A percentile compares a stretch with the other conserved stretches of the same genome.
These are phyloP conservation scores for Cecidostiba fungosa DNA, from an alignment of 2,888 invertebrate genomes.

Conservation along the genomic window DNA sequence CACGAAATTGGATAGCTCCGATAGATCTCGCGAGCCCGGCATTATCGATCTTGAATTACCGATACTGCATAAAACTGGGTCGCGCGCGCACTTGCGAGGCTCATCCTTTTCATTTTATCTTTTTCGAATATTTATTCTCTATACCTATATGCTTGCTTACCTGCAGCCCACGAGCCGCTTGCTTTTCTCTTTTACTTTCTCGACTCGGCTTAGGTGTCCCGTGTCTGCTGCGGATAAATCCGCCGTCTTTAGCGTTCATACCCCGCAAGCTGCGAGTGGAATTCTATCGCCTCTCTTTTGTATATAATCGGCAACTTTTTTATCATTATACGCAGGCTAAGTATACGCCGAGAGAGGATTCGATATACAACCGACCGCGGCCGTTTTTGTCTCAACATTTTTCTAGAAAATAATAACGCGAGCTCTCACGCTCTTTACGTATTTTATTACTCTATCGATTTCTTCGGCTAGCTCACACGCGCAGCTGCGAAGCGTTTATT, in stretches of 20 bases:
- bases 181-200: constrained; percentile 35
- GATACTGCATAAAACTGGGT: constrained; percentile 75
- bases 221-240: background rate
- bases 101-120: constrained; percentile 55
- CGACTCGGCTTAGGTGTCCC: constrained; percentile 1
- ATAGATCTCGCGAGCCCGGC: constrained; percentile 72
- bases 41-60: constrained; percentile 80
- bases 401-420: background rate
- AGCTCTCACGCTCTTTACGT: constrained; percentile 4
- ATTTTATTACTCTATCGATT: constrained; percentile 40
- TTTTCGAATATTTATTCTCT: constrained; percentile 49
- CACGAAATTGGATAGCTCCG: constrained; percentile 74
- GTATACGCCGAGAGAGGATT: background rate
- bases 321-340: background rate
- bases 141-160: background rate
- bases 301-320: constrained; percentile 10
- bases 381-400: background rate
- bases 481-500: constrained; percentile 26
- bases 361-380: background rate
- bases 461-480: constrained; percentile 16
- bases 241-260: background rate
- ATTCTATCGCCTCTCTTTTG: constrained; percentile 27
- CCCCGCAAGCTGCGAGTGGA: constrained; percentile 25
- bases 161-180: constrained; percentile 3
- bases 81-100: constrained; percentile 65